phyloP scores from a whole-genome alignment of 2,797 vertebrate genomes.

The Glyptemys insculpta region DNA sequence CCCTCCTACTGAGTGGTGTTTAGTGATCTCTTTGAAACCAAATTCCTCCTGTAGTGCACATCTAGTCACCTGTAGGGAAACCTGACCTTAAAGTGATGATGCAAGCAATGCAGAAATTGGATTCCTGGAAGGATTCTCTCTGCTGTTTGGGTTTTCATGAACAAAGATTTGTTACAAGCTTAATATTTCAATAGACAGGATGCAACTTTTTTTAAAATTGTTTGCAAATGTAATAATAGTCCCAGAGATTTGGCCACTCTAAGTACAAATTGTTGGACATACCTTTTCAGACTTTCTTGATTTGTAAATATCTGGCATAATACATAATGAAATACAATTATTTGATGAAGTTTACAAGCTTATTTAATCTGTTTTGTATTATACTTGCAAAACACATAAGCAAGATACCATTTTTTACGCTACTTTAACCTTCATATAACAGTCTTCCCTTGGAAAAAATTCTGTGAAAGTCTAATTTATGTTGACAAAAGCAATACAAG shows the following conservation, averaged over 20 bases:
- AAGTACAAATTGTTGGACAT: background rate
- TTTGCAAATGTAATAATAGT: background rate
- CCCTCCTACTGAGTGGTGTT: background rate
- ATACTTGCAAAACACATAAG: constrained; percentile 28
- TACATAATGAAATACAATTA: constrained; percentile 22
- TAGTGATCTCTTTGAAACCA: constrained; percentile 35
- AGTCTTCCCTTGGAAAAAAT: background rate
- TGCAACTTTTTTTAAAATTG: background rate
- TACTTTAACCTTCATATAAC: constrained; percentile 60
- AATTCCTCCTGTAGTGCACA: constrained; percentile 13
- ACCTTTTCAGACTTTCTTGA: background rate
- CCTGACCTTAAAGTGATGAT: constrained; percentile 65
- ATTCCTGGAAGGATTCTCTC: constrained; percentile 45
- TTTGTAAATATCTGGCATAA: constrained; percentile 19
- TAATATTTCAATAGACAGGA: background rate
- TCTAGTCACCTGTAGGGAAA: constrained; percentile 39
- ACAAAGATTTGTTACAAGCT: background rate
- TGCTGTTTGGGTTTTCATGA: constrained; percentile 55
- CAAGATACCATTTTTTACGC: background rate
- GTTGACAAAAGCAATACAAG: constrained; percentile 59
- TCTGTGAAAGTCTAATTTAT: constrained; percentile 55
- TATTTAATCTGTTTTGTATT: constrained; percentile 37
- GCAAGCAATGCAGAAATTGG: background rate
- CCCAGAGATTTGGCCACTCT: background rate
- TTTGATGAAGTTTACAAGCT: constrained; percentile 5